Percentiles rank a stretch among this genome's conserved stretches.
Evolutionary conservation across 2,113 vertebrate genomes (phyloP).

Genomic region (Hippopotamus amphibius): DNA sequence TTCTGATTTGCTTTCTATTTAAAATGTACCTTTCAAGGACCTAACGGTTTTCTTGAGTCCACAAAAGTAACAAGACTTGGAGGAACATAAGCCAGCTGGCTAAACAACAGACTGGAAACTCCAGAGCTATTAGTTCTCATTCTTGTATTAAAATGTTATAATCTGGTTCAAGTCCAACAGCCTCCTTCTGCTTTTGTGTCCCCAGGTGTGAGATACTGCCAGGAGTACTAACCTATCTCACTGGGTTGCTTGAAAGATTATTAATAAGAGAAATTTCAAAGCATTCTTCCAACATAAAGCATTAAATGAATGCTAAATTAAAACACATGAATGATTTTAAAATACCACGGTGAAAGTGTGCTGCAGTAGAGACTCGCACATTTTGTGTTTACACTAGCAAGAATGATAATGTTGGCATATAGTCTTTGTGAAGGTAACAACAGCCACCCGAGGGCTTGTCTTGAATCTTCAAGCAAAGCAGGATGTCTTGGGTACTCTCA

Average conservation of each 20-base stretch:
- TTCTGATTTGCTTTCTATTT: slow-evolving; percentile 58
- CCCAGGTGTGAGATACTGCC: background rate
- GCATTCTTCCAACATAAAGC: background rate
- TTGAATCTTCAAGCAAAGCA: slow-evolving; percentile 3
- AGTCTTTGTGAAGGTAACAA: slow-evolving; percentile 15
- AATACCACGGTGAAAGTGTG: background rate
- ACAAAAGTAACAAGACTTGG: slow-evolving; percentile 33
- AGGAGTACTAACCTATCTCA: background rate
- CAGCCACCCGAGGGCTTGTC: slow-evolving; percentile 39
- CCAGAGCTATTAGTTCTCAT: background rate
- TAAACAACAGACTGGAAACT: background rate
- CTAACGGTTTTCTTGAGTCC: slow-evolving; percentile 30
- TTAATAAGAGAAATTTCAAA: slow-evolving; percentile 12
- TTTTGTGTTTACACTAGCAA: slow-evolving; percentile 53
- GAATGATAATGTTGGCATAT: background rate
- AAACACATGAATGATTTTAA: slow-evolving; percentile 32
- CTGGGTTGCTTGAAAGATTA: background rate
- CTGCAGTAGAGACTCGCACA: background rate
- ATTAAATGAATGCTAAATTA: background rate
- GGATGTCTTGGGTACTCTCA: background rate
- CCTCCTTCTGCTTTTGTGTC: background rate
- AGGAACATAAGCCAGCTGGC: background rate
- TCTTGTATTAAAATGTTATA: slow-evolving; percentile 20
- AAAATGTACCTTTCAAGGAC: slow-evolving; percentile 49
- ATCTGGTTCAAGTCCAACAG: background rate